Evolutionary conservation across 64 coral and sea anemone genomes (phyloP).

Genomic region (Actinia equina): DNA sequence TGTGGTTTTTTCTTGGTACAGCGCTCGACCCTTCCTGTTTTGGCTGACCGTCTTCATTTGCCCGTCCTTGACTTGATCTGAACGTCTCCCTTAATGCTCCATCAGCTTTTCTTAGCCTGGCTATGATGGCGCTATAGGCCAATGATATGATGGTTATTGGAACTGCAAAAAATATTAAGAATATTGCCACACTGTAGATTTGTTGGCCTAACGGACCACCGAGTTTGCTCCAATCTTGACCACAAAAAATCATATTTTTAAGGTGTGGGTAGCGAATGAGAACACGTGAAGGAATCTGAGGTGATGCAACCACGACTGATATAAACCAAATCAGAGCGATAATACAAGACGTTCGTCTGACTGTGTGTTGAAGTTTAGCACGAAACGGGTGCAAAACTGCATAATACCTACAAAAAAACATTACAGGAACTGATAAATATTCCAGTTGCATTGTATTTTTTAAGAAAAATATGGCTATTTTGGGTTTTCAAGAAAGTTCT

Average conservation of each 20-base stretch:
- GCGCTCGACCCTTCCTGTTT: neutral
- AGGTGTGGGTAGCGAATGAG: neutral
- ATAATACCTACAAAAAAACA: slow-evolving; percentile 42
- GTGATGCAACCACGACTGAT: slow-evolving; percentile 38
- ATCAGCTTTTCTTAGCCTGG: slow-evolving; percentile 45
- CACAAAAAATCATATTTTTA: slow-evolving; percentile 1
- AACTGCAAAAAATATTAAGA: slow-evolving; percentile 61
- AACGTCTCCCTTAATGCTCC: neutral
- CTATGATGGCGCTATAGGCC: slow-evolving; percentile 54
- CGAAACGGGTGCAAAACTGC: slow-evolving; percentile 74
- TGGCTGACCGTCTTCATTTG: neutral
- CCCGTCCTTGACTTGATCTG: neutral
- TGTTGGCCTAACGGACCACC: slow-evolving; percentile 36
- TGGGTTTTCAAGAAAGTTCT: too few relatives aligned
- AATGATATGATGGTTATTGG: slow-evolving; percentile 50
- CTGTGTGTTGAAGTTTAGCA: slow-evolving; percentile 45
- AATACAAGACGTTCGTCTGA: slow-evolving; percentile 29
- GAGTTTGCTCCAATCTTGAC: slow-evolving; percentile 49
- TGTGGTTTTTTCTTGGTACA: slow-evolving; percentile 56
- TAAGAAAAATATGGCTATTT: too few relatives aligned
- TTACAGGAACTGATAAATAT: neutral
- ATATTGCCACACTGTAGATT: slow-evolving; percentile 56
- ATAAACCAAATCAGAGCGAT: slow-evolving; percentile 66
- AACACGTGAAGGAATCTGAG: slow-evolving; percentile 23
- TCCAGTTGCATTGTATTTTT: neutral